Conservation (phyloP, 2,797 vertebrate genomes). For the Poecilia gillii region DNA sequence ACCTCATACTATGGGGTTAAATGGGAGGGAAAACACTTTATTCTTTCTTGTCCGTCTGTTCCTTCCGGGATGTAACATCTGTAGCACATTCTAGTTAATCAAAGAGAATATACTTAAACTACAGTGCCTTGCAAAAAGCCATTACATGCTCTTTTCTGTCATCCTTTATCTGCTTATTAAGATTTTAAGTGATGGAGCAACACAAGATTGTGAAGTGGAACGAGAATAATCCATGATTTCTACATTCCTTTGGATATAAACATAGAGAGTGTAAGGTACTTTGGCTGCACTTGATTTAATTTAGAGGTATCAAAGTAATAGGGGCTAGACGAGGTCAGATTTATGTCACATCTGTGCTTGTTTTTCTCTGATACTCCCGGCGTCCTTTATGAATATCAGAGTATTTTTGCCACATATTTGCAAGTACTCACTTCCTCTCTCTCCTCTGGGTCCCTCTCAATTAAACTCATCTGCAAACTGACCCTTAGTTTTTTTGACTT, state of each 20-base stretch:
- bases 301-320: not conserved
- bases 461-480: not conserved
- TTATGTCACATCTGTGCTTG: not conserved
- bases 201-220: not conserved
- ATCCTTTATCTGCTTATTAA: not conserved
- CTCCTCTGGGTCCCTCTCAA: not conserved
- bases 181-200: not conserved
- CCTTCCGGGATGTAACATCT: slow-evolving; percentile 42
- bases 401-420: not conserved
- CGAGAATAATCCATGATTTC: not conserved
- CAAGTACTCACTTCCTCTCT: not conserved
- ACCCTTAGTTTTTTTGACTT: not conserved
- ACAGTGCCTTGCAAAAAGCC: slow-evolving; percentile 4
- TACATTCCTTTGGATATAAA: not conserved
- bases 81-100: slow-evolving; percentile 65
- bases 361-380: not conserved
- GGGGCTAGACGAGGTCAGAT: not conserved
- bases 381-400: not conserved
- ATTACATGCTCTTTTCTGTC: not conserved
- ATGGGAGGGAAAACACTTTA: slow-evolving; percentile 49
- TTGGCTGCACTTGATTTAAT: not conserved
- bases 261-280: not conserved
- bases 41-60: slow-evolving; percentile 51
- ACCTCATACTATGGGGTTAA: slow-evolving; percentile 49
- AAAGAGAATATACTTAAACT: slow-evolving; percentile 54